Evolutionary conservation across 2,113 vertebrate genomes (phyloP).

Genomic region (Perca fluviatilis): DNA sequence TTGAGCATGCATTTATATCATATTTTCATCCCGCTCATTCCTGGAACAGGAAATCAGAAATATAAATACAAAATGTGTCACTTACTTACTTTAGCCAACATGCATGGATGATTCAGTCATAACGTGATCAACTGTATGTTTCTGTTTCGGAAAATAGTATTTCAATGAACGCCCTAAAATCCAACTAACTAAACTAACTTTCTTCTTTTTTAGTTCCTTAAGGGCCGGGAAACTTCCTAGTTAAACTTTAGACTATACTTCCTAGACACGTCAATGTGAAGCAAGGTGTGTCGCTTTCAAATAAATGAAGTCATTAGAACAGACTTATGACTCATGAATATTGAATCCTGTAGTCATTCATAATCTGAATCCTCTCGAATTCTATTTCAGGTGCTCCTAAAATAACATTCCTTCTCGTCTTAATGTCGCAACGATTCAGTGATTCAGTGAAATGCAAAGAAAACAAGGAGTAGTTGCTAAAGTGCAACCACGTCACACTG

Average conservation of each 20-base stretch:
- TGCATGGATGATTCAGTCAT: neutral
- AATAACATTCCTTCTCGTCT: slow-evolving; percentile 39
- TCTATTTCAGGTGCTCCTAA: slow-evolving; percentile 35
- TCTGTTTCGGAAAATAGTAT: neutral
- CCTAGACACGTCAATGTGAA: neutral
- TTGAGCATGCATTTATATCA: neutral
- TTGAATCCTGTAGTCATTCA: slow-evolving; percentile 15
- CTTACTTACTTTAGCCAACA: neutral
- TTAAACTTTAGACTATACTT: neutral
- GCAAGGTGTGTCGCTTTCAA: slow-evolving; percentile 39
- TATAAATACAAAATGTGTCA: neutral
- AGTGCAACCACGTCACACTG: neutral
- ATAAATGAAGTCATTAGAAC: slow-evolving; percentile 7
- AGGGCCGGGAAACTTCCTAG: neutral
- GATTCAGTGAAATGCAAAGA: slow-evolving; percentile 24
- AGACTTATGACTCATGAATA: slow-evolving; percentile 29
- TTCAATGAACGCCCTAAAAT: neutral
- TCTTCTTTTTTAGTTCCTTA: neutral
- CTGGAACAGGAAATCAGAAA: neutral
- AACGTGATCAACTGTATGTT: neutral
- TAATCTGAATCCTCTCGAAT: neutral
- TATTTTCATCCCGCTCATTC: neutral
- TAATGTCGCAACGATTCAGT: neutral
- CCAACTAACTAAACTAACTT: neutral
- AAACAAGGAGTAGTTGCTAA: neutral